Evolutionary conservation across 2,797 vertebrate species (phyloP).

Genomic region (Moxostoma hubbsi): DNA sequence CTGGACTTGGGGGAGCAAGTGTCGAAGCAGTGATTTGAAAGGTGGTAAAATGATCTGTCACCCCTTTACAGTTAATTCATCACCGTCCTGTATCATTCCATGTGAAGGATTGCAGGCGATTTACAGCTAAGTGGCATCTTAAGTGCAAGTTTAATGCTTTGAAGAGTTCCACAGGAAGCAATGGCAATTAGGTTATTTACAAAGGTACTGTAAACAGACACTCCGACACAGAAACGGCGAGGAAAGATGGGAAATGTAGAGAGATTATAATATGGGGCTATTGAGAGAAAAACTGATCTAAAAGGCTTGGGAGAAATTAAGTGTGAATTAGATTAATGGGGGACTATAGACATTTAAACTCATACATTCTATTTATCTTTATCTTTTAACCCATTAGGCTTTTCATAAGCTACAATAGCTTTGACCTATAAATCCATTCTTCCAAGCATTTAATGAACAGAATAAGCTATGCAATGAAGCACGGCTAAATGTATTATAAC

Average conservation of each 20-base stretch:
- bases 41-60: background rate
- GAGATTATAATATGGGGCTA: background rate
- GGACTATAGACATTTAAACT: slow-evolving; percentile 16
- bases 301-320: slow-evolving; percentile 7
- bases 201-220: background rate
- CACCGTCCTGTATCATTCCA: background rate
- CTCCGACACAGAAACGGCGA: background rate
- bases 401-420: slow-evolving; percentile 46
- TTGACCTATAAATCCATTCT: slow-evolving; percentile 52
- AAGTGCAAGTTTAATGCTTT: slow-evolving; percentile 57
- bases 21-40: background rate
- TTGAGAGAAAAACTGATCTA: background rate
- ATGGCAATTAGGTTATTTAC: slow-evolving; percentile 65
- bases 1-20: background rate
- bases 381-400: slow-evolving; percentile 48
- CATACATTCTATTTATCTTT: slow-evolving; percentile 55
- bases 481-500: slow-evolving; percentile 37
- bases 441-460: slow-evolving; percentile 42
- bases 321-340: slow-evolving; percentile 29
- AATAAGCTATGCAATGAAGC: slow-evolving; percentile 22
- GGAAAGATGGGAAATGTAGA: background rate
- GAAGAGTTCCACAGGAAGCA: slow-evolving; percentile 57
- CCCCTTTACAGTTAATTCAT: background rate
- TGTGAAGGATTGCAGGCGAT: background rate
- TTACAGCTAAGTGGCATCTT: slow-evolving; percentile 65